Evolutionary conservation across 2,113 vertebrate species (phyloP).

Genomic region (Centropus unirufus): DNA sequence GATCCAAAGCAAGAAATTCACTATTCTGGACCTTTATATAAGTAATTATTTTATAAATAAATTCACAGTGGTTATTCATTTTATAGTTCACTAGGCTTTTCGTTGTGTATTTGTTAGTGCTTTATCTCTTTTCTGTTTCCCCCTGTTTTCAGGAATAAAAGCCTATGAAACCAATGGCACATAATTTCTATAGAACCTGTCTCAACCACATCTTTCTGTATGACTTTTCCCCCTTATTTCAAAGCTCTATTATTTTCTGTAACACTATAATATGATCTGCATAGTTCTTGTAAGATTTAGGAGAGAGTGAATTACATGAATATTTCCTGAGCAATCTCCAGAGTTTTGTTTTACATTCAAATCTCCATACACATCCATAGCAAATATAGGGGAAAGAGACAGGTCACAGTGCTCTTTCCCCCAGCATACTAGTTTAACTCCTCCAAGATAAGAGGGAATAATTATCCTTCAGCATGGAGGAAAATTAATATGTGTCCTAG

Average conservation of each 20-base stretch:
- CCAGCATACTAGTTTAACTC: neutral
- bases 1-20: neutral
- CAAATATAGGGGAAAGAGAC: neutral
- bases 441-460: neutral
- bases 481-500: neutral
- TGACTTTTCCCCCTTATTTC: conserved; percentile 6
- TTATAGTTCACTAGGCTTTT: neutral
- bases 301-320: neutral
- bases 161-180: neutral
- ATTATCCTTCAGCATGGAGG: neutral
- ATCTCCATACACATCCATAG: neutral
- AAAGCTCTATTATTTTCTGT: conserved; percentile 9
- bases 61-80: neutral
- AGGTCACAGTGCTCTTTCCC: neutral
- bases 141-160: neutral
- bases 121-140: neutral
- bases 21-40: neutral
- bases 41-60: neutral
- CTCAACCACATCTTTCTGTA: neutral
- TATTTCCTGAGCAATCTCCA: neutral
- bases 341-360: conserved; percentile 17
- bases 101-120: neutral
- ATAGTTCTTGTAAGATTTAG: conserved; percentile 1
- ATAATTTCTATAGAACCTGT: neutral
- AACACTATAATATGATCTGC: neutral